Percentiles rank a stretch among this genome's conserved stretches.
Conservation (phyloP, 2,113 vertebrate genomes). For the Etheostoma cragini region DNA sequence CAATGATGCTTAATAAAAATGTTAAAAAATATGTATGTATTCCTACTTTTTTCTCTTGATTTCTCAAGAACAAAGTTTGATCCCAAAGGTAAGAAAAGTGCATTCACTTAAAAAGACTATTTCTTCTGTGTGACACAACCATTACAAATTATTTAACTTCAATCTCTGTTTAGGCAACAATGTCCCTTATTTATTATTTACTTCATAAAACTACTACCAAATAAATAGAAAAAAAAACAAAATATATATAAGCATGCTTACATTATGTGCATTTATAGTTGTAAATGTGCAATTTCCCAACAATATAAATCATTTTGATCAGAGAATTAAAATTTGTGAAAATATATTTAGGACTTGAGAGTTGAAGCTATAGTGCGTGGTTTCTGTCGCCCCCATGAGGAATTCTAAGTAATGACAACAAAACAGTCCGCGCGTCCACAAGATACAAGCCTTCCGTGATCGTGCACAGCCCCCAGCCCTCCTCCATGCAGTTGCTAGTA, state of each 20-base stretch:
- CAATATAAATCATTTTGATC: slow-evolving; percentile 40
- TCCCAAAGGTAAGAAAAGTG: neutral
- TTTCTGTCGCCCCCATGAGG: no score
- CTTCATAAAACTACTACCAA: slow-evolving; percentile 15
- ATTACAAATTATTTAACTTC: neutral
- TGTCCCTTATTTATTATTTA: slow-evolving; percentile 13
- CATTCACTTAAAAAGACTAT: neutral
- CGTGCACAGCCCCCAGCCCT: no score
- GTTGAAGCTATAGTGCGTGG: neutral
- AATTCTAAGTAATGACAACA: no score
- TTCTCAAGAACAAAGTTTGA: neutral
- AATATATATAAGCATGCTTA: neutral
- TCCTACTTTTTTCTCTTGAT: neutral
- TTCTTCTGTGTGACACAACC: neutral
- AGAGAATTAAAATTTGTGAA: slow-evolving; percentile 14
- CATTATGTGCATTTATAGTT: slow-evolving; percentile 5
- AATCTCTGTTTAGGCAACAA: neutral
- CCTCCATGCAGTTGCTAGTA: no score
- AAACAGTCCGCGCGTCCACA: no score
- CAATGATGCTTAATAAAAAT: slow-evolving; percentile 34
- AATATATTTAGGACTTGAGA: slow-evolving; percentile 19
- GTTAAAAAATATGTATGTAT: neutral
- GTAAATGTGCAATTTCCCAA: slow-evolving; percentile 33
- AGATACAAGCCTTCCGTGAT: no score
- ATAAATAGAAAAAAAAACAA: slow-evolving; percentile 50